phyloP scores from a whole-genome alignment of 2,888 invertebrate genomes.

The Macaria liturata region DNA sequence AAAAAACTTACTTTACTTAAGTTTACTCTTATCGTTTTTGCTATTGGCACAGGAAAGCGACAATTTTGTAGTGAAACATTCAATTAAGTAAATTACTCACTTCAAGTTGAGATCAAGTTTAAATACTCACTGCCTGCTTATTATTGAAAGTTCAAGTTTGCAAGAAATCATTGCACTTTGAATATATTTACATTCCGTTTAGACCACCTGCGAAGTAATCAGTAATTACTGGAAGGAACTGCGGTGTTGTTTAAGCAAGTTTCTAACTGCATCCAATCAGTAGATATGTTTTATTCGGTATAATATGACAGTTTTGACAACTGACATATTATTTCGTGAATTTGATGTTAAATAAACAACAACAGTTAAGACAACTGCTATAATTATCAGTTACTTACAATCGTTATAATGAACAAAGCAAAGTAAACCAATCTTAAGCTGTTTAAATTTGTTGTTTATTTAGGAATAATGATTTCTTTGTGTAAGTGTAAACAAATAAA shows the following conservation, averaged over 20 bases:
- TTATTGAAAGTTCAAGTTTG: slow-evolving; percentile 51
- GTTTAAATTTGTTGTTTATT: too few relatives aligned
- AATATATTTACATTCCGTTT: slow-evolving; percentile 59
- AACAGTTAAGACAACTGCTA: too few relatives aligned
- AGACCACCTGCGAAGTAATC: slow-evolving; percentile 68
- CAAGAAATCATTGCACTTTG: slow-evolving; percentile 61
- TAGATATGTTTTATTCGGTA: background rate
- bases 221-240: slow-evolving; percentile 67
- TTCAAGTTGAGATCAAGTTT: slow-evolving; percentile 3
- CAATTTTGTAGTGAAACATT: slow-evolving; percentile 11
- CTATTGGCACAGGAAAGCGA: background rate
- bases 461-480: too few relatives aligned
- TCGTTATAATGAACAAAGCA: too few relatives aligned
- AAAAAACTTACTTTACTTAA: too few relatives aligned
- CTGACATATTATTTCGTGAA: too few relatives aligned
- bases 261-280: slow-evolving; percentile 1
- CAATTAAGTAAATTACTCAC: slow-evolving; percentile 12
- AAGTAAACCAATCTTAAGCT: too few relatives aligned
- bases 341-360: too few relatives aligned
- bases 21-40: too few relatives aligned
- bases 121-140: slow-evolving; percentile 13
- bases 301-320: too few relatives aligned
- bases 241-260: slow-evolving; percentile 40
- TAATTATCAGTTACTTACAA: too few relatives aligned
- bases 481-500: too few relatives aligned